Base-by-base conservation (phyloP, 2,797 vertebrate genomes). In the Syngnathus rostellatus region DNA sequence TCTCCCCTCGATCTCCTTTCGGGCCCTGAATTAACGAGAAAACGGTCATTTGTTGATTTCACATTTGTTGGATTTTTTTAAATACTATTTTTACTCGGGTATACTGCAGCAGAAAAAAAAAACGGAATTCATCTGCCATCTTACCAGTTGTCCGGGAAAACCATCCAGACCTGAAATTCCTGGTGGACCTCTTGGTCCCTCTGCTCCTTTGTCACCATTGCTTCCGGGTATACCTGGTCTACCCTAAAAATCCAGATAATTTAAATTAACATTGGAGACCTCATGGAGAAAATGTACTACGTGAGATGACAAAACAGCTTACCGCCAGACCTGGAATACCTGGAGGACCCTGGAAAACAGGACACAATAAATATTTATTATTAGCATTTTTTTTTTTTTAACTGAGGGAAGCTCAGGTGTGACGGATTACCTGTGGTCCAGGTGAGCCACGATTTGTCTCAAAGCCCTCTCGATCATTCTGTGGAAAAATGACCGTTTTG, bases 91-190 rank as follows among this genome's bases (percentile, higher is more conserved):
- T 40, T 60, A 14, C 60, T 62, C 8, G 8, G 17, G 14, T 45
- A 6, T 21, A 21, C 39, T 62, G 17, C 8, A 43, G 19, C 10
- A 61, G 9, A 8, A 58, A 58, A 55, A 10, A 54, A 37, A 37
- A 8, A 37, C 8, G 14, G 12, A 45, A 62, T 62, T 43, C n/a
- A 14, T 62, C 40, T 43, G 40, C 40, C 12, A 62, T 7, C 85
- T 57, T 80, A 97, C 96, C 83, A 76, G 65, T 2, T 71, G 83
- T 59, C 96, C 96, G 0, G 87, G 79, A 11, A 87, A 83, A 12
- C 96, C 95, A 7, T 94, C 91, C 25, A 90, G 43, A 10, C 95
- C 96, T 0, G 92, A 84, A 0, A 87, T 83, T 45, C 96, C 96
- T 0, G 92, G 81, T 54, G 85, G 48, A 0, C 96, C 90, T 88